Base-by-base conservation (phyloP, 2,113 vertebrate genomes). In the Xiphophorus hellerii region DNA sequence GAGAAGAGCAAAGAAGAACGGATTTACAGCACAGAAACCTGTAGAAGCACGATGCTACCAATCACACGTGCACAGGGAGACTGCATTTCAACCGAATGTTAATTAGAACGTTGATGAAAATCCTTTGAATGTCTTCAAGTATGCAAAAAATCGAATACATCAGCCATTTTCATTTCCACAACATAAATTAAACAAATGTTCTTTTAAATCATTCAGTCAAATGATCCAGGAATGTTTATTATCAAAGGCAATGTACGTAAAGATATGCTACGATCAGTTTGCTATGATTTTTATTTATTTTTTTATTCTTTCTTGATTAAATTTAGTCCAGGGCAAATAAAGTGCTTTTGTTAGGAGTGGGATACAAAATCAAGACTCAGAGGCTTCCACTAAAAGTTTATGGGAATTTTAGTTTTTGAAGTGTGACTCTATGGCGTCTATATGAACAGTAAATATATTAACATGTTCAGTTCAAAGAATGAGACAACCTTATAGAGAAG, bases 51-150 rank as follows among this genome's bases (percentile, higher is more conserved):
- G 66, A 73, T 58, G 83, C 80, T 12, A 4, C 28, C 37, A 27
- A 64, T 33, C 28, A 25, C 63, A 33, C 58, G 68, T 71, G 42
- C 63, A 64, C 25, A 15, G 9, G 64, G 44, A 67, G 74, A 65
- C 78, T 62, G 72, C 54, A 9, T 78, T 71, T 78, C 39, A 65
- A 28, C 58, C 39, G 64, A 44, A 39, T 66, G 60, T 51, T 79
- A 35, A 28, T 60, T 44, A 39, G 39, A 30, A 28, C 63, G 22
- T 11, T 72, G 29, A 37, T 61, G 22, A n/a, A 54, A 54, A 54
- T 22, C 22, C 5, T 22, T 54, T 54, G 20, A 22, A 20, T 51
- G 48, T 54, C 48, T 54, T 54, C 5, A 22, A 54, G 20, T 54
- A 2, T 3, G 7, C 51, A 58, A n/a, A 58, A 25, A 58, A 58